phyloP scores from a whole-genome alignment of 1,140 invertebrate species.

The Drosophila punjabiensis region DNA sequence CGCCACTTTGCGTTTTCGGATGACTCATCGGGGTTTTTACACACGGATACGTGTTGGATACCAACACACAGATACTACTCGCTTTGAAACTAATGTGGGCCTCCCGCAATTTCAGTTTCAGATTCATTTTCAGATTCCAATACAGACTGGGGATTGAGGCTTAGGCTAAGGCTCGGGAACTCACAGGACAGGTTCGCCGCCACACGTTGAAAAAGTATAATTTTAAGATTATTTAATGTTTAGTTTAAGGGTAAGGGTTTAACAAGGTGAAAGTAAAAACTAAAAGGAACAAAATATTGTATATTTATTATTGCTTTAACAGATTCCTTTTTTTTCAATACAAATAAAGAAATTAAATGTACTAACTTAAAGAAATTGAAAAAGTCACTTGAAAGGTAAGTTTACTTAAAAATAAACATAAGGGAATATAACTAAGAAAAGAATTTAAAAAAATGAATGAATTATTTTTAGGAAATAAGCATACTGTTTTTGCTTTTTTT shows the following conservation, averaged over 20 bases:
- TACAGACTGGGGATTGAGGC: conserved; percentile 47
- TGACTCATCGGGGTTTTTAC: conserved; percentile 85
- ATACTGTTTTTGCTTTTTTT: background rate
- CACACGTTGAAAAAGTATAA: conserved; percentile 12
- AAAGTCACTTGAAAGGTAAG: too few species aligned
- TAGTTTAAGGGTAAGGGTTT: background rate
- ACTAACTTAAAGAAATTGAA: too few species aligned
- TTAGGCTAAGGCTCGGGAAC: background rate
- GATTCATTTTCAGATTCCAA: conserved; percentile 23
- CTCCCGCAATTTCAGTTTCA: conserved; percentile 51
- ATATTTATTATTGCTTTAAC: background rate
- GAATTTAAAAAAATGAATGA: too few species aligned
- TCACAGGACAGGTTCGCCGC: conserved; percentile 3
- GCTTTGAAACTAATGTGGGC: conserved; percentile 29
- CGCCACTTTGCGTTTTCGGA: conserved; percentile 53
- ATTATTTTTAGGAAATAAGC: background rate
- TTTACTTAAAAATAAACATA: background rate
- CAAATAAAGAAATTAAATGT: background rate
- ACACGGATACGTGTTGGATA: conserved; percentile 43
- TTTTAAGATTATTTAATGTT: too few species aligned
- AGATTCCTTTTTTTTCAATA: background rate
- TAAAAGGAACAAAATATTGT: background rate
- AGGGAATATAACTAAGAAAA: too few species aligned
- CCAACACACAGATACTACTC: conserved; percentile 10
- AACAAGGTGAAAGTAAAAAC: background rate